Evolutionary conservation across 1,140 invertebrate genomes (phyloP), one percentile per base, ranked within the genome.

Genomic region (Notospermus geniculatus): DNA sequence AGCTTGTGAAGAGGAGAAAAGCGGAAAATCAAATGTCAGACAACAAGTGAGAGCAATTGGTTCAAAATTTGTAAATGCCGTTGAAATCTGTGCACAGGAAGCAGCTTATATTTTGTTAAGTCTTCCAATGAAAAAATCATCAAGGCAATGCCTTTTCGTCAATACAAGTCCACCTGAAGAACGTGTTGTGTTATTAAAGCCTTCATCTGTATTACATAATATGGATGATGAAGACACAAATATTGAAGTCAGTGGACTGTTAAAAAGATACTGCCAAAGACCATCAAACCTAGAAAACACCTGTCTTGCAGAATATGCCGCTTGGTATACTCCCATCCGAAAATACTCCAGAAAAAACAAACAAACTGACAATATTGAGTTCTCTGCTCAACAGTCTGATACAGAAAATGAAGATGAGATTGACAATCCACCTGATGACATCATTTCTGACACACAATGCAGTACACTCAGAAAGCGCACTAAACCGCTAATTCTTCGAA

Each of bases 81-180:
- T 58, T 58, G 64, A 69, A 59, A 29, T 69, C 15, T 57, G 28
- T 46, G 67, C 67, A 52, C 62, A 69, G 30, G 64, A 66, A 52
- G 57, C 64, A 54, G 63, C 50, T 2, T 66, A 68, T 53, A n/a
- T 68, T 1, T n/a, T 66, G 22, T 43, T n/a, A n/a, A n/a, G n/a
- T n/a, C n/a, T n/a, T 66, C 67, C 69, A 22, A 39, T 71, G 27
- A 55, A 64, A 54, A 63, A 56, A 50, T 28, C 50, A 30, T 60
- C 60, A 28, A 41, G 67, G 56, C 27, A 58, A 46, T 54, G 66
- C 30, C 30, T 59, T 0, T 69, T 69, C 23, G 39, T 69, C 22
- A 66, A 70, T 43, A 68, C 68, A 32, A 62, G 58, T 19, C 54
- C 36, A 36, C 57, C 64, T n/a, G 62, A 66, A 36, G 54, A 64